Evolutionary conservation across 1,140 invertebrate species (phyloP), one percentile per base, ranked within the genome.

Genomic region (Trialeurodes vaporariorum): DNA sequence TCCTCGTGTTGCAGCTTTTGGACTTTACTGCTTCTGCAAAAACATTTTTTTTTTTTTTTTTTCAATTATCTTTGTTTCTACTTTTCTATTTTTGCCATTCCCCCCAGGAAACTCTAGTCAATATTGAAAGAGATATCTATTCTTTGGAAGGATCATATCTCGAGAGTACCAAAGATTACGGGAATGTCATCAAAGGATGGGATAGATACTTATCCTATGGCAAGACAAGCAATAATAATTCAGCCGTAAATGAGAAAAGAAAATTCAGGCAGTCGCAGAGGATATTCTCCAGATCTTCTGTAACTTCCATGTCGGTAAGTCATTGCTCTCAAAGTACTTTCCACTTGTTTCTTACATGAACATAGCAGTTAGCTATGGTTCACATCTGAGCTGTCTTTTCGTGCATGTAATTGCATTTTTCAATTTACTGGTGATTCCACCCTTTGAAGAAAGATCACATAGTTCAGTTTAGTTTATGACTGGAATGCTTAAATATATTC

Each of bases 141-240:
- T 95, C 94, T 25, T 99, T 99, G 80, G 97, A 99, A 83, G 96
- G 96, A 26, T 96, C 94, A 72, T 99, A 99, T 77, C 82, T 98
- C 69, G 96, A 98, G 82, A 96, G 98, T 74, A 98, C 97, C 1
- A 94, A 98, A 75, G 81, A 97, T 5, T 98, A 98, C 83, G 97
- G 97, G 2, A 99, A 99, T 78, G 97, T 98, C 69, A 98, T 98
- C 66, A 81, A 94, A 80, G 96, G 96, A 66, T 98, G 96, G 96
- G 95, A 98, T 76, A 83, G 94, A 74, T 98, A 98, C 77, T 82
- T 98, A 27, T 89, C 92, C 1, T 90, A 90, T 65, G 96, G 93
- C 75, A 96, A 96, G 85, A 93, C 88, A 71, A 91, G 88, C 58
- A 92, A 92, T 75, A 94, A 91, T 68, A 96, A 95, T 83, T 49